Conservation (phyloP, 2,113 vertebrate genomes). For the Podilymbus podiceps region DNA sequence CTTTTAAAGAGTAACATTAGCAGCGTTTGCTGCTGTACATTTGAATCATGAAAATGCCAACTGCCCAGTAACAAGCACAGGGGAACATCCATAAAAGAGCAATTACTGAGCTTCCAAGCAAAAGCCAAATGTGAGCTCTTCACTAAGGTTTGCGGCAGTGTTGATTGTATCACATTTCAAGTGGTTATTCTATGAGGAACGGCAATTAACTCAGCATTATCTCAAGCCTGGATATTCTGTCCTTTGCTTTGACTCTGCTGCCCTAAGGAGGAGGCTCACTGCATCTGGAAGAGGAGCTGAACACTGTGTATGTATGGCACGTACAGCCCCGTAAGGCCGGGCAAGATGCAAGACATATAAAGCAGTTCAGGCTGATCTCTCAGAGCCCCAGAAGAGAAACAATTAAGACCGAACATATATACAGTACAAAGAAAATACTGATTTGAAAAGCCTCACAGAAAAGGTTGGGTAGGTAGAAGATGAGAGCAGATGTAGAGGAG, state of each 20-base stretch:
- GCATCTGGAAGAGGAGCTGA: background rate
- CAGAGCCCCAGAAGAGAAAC: background rate
- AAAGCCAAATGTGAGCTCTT: background rate
- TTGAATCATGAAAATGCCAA: background rate
- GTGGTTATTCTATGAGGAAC: conserved; percentile 5
- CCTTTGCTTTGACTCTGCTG: background rate
- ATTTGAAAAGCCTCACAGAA: background rate
- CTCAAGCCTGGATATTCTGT: background rate
- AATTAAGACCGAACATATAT: background rate
- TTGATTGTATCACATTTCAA: conserved; percentile 29
- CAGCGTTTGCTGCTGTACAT: background rate
- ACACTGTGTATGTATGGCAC: background rate
- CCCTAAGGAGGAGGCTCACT: background rate
- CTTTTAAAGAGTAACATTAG: background rate
- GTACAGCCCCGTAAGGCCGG: background rate
- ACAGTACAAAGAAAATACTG: background rate
- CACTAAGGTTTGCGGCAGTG: background rate
- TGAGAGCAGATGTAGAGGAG: background rate
- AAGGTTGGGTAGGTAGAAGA: background rate
- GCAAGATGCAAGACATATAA: background rate
- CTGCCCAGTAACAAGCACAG: background rate
- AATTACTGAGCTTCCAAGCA: conserved; percentile 41
- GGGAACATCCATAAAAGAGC: background rate
- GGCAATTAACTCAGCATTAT: conserved; percentile 27
- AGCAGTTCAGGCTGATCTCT: background rate